These are phyloP conservation scores for Cyanoramphus novaezelandiae DNA, from an alignment of 2,113 vertebrate species.

Conservation along the genomic window DNA sequence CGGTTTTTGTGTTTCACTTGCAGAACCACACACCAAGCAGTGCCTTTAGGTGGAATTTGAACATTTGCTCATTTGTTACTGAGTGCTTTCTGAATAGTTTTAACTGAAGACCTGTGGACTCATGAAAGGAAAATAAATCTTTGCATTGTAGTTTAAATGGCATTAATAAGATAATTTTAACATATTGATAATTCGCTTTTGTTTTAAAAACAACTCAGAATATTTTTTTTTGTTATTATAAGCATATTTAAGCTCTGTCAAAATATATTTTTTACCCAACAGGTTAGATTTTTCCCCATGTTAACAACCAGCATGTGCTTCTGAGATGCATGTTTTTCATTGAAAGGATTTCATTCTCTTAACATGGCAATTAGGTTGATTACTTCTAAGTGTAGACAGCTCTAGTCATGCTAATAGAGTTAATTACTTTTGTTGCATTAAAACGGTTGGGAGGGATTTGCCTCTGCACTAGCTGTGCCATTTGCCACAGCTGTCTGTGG, in stretches of 20 bases:
- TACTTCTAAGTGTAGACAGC: constrained; percentile 25
- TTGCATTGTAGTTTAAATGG: background rate
- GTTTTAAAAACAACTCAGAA: background rate
- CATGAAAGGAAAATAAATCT: background rate
- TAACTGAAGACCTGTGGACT: background rate
- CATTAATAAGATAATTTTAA: background rate
- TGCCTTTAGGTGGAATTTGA: background rate
- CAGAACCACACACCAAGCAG: background rate
- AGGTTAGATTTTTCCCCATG: background rate
- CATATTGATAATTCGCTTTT: background rate
- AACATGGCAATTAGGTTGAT: constrained; percentile 29
- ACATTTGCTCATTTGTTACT: background rate
- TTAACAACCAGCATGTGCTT: background rate
- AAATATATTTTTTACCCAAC: background rate
- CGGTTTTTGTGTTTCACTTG: background rate
- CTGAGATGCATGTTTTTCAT: background rate
- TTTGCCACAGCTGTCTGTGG: constrained; percentile 39
- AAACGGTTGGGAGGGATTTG: constrained; percentile 21
- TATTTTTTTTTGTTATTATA: background rate
- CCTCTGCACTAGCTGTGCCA: background rate
- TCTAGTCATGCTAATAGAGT: constrained; percentile 7
- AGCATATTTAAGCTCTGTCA: background rate
- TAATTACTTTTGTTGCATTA: constrained; percentile 18
- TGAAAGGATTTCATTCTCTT: background rate
- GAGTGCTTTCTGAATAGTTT: background rate